Base-by-base conservation (phyloP, 2,113 vertebrate genomes). In the Propithecus coquereli region DNA sequence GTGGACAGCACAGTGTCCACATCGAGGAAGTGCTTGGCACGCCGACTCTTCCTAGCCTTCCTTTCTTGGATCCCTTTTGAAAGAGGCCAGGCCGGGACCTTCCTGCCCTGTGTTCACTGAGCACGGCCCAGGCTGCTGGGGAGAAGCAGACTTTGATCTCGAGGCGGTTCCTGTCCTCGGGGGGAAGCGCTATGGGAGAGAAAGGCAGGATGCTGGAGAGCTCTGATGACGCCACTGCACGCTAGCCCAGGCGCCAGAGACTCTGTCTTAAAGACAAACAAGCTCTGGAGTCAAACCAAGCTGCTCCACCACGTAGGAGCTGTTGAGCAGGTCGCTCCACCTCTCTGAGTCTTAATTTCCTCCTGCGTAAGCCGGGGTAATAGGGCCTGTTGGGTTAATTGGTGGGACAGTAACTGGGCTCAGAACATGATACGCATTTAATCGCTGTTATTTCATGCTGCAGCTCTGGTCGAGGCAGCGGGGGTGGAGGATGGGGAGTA, bases 21-120 rank as follows among this genome's bases (percentile, higher is more conserved):
- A 6, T 13, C 7, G 7, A 10, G 65, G 40, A 57, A 34, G 40
- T 9, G 8, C 59, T 47, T 1, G 0, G 34, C 27, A 34, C 6
- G 6, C 5, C 0, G 11, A 4, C 18, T 18, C 59, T 94, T 80
- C 25, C 40, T 86, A n/a, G 37, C 65, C 73, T 40, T 63, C 59
- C 65, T 54, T 87, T 17, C 32, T 81, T 2, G 43, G 66, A 45
- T 66, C 76, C 59, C 52, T 70, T 61, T 70, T 40, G 14, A 34
- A 37, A 18, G 20, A 59, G 8, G 17, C 22, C 7, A n/a, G 61
- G 25, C 73, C 25, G 50, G 1, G 0, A 23, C 2, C 6, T 34
- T 6, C 10, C 8, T 1, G 27, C 16, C 25, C 70, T 40, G 25
- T 79, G 37, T 22, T 68, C 4, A 2, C 9, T 11, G 7, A 65